Base-by-base conservation (phyloP, 2,888 invertebrate species). In the Agrochola lota region DNA sequence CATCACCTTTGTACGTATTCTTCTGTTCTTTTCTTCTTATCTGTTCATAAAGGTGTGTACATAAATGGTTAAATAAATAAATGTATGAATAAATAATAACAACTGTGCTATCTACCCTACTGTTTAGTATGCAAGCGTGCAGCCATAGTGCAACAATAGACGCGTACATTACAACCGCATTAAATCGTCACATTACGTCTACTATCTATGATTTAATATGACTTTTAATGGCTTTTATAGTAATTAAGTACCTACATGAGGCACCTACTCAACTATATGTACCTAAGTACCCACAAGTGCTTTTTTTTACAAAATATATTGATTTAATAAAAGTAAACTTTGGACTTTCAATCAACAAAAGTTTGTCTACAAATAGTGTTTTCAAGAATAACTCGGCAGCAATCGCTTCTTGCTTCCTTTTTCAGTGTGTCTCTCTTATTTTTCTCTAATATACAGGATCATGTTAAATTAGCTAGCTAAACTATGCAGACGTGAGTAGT, bases 91-190 rank as follows among this genome's bases (percentile, higher is more conserved):
- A 20, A 20, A 52, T 52, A 52, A n/a, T 30, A n/a, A 55, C 35
- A 64, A 85, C 63, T 9, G 49, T 35, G 7, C 3, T 6, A 0
- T 12, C 46, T 62, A 85, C 90, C 90, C 80, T 77, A 73, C 69
- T 85, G 64, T 85, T 88, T 87, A 77, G 72, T 81, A 84, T 81
- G 85, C 83, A 83, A 71, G 55, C 81, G 79, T 59, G 74, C 70
- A 74, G 57, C 69, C 76, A 79, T 72, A 80, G 72, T 77, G 77
- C 80, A 87, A 91, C 90, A 90, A 91, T 90, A 84, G 89, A 68
- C 76, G 82, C 84, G 85, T 85, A 75, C 80, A 88, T 89, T 87
- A 88, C 80, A 82, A 74, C 66, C 71, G 74, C 80, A 87, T 87
- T 87, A 88, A 87, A 76, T 81, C 77, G 74, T 86, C 74, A 77